Evolutionary conservation across 2,888 invertebrate species (phyloP).

Genomic region (Eueremaeus valkanovi): DNA sequence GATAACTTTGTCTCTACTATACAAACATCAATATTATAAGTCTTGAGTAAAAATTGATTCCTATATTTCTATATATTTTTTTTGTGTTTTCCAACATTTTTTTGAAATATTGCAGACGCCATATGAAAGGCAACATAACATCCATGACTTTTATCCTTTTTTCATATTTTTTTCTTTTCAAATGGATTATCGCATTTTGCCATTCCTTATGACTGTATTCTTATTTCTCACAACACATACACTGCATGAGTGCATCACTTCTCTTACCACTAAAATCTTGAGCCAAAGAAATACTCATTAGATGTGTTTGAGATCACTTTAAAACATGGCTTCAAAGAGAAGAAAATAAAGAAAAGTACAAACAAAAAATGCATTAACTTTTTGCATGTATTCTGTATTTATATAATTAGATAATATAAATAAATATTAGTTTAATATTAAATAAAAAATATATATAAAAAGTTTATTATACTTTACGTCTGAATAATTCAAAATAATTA

Average conservation of each 20-base stretch:
- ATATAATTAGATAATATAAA: too few species aligned
- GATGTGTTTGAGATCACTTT: slow-evolving; percentile 18
- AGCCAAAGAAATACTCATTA: background rate
- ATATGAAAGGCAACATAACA: background rate
- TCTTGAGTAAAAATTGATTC: slow-evolving; percentile 8
- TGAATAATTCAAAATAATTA: too few species aligned
- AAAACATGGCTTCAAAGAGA: background rate
- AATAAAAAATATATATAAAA: too few species aligned
- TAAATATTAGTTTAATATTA: too few species aligned
- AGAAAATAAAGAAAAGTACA: too few species aligned
- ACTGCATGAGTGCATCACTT: slow-evolving; percentile 2
- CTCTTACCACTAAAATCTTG: slow-evolving; percentile 17
- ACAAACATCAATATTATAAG: slow-evolving; percentile 22
- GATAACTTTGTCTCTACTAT: slow-evolving; percentile 12
- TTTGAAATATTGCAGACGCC: slow-evolving; percentile 28
- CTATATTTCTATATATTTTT: background rate
- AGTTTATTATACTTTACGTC: too few species aligned
- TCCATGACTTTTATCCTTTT: background rate
- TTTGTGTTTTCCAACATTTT: slow-evolving; percentile 24
- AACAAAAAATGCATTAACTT: too few species aligned
- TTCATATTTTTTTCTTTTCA: background rate
- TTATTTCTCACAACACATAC: background rate
- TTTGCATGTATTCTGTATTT: too few species aligned
- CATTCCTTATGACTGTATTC: background rate
- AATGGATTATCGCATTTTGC: slow-evolving; percentile 25